A percentile compares a stretch with the other conserved stretches of the same genome.
Conservation (phyloP, 2,888 invertebrate species). For the Molorchus minor region DNA sequence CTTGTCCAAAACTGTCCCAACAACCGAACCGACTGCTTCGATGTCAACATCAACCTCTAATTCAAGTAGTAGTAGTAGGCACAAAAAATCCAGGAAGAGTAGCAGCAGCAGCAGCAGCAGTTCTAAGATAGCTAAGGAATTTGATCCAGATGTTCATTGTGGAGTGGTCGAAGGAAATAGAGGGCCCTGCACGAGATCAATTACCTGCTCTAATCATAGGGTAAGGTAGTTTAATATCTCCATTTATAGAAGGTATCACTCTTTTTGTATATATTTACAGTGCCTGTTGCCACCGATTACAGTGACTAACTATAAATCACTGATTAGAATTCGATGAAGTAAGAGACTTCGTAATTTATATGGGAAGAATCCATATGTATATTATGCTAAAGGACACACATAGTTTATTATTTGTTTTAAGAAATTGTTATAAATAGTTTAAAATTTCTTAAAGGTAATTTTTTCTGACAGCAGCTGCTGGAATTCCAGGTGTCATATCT, state of each 20-base stretch:
- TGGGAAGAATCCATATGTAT: slow-evolving; percentile 24
- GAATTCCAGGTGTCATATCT: too few species aligned
- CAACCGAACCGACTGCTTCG: slow-evolving; percentile 16
- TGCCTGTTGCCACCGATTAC: slow-evolving; percentile 23
- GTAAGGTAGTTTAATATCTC: slow-evolving; percentile 38
- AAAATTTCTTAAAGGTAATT: too few species aligned
- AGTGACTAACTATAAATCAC: slow-evolving; percentile 23
- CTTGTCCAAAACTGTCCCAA: slow-evolving; percentile 33
- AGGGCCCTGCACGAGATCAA: slow-evolving; percentile 81
- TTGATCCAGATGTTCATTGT: slow-evolving; percentile 85
- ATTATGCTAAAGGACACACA: slow-evolving; percentile 19
- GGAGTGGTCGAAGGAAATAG: slow-evolving; percentile 77
- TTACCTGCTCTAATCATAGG: slow-evolving; percentile 68
- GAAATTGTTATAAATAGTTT: too few species aligned
- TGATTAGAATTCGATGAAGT: slow-evolving; percentile 26
- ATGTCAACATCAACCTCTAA: slow-evolving; percentile 10
- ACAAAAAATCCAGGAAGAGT: slow-evolving; percentile 40
- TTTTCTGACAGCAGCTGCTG: too few species aligned
- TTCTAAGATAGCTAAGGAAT: slow-evolving; percentile 64
- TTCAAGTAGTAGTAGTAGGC: slow-evolving; percentile 31
- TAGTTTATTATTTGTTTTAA: too few species aligned
- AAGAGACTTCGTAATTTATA: slow-evolving; percentile 22
- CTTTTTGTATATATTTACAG: slow-evolving; percentile 22
- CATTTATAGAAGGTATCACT: slow-evolving; percentile 1
- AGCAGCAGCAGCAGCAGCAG: slow-evolving; percentile 48